Evolutionary conservation across 2,797 vertebrate genomes (phyloP).

Genomic region (Hydrocynus forskahlii): DNA sequence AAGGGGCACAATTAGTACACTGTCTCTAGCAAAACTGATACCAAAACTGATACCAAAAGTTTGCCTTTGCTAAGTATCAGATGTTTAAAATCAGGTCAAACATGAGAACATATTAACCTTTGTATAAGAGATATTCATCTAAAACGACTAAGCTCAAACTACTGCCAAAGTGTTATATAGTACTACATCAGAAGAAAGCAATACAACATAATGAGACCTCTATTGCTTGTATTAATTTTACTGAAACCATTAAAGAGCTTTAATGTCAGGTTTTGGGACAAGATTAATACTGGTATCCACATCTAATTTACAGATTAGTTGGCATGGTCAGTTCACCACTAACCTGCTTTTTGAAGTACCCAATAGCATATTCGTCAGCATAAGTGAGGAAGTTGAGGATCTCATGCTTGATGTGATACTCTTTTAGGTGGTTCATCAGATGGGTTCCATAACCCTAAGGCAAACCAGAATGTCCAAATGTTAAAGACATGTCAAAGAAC

Average conservation of each 20-base stretch:
- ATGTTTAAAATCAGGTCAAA: neutral
- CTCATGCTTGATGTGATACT: slow-evolving; percentile 98
- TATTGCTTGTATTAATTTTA: neutral
- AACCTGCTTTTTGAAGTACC: slow-evolving; percentile 99
- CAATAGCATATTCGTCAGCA: slow-evolving; percentile 97
- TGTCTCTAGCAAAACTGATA: neutral
- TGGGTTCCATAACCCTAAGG: slow-evolving; percentile 95
- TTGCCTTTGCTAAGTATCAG: neutral
- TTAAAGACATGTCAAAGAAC: neutral
- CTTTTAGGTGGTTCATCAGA: slow-evolving; percentile 98
- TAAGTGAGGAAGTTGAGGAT: slow-evolving; percentile 98
- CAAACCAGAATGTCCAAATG: neutral
- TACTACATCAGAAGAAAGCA: neutral
- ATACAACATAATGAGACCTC: neutral
- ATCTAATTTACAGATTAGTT: neutral
- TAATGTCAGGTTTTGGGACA: neutral
- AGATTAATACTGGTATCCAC: too few species aligned
- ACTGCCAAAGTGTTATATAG: neutral
- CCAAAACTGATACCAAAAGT: neutral
- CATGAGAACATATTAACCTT: neutral
- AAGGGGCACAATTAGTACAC: neutral
- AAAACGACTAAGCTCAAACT: neutral
- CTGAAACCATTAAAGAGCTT: neutral
- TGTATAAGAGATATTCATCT: neutral
- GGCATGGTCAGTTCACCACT: slow-evolving; percentile 8